Evolutionary conservation across 2,113 vertebrate genomes (phyloP), one percentile per base, ranked within the genome.

Genomic region (Hippocampus zosterae): DNA sequence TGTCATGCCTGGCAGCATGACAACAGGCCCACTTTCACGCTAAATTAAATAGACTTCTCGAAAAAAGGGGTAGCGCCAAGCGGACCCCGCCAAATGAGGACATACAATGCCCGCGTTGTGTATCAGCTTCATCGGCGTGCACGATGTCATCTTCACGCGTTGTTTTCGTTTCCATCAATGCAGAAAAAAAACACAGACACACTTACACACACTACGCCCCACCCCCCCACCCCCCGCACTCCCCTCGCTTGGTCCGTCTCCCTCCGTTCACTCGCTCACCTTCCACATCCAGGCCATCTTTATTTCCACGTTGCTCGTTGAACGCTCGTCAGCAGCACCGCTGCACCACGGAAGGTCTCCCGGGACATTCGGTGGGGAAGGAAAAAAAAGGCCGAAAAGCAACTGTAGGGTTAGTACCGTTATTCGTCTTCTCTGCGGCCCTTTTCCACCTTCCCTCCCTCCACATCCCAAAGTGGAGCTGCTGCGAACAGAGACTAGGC

Each of bases 281-380:
- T 93, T 93, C 80, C 91, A 91, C 70, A 93, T 88, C 91, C 91
- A 93, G 91, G 91, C 91, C 92, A 90, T 91, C 74, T 85, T 88
- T 77, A 79, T 81, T 85, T 71, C 77, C 77, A 89, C 89, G 87
- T 88, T 86, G 85, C 85, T 76, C 80, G 78, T 83, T 41, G 61
- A 10, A 18, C 57, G 57, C 57, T 61, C 71, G 76, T 76, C 68
- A 57, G 77, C 61, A 29, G 72, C 66, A 13, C 68, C 55, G 25
- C 62, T 41, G 25, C 71, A 52, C 75, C 52, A 70, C 46, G 16
- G 33, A 60, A 33, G 13, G 13, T 60, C 56, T 8, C 13, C 56
- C 13, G 15, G 5, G 25, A 29, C 56, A 29, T 59, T 59, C 16
- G 27, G 57, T 29, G 23, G 25, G 23, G 4, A 12, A 23, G 12